Evolutionary conservation across 1,140 invertebrate species (phyloP), one percentile per base, ranked within the genome.

Genomic region (Leptopilina boulardi): DNA sequence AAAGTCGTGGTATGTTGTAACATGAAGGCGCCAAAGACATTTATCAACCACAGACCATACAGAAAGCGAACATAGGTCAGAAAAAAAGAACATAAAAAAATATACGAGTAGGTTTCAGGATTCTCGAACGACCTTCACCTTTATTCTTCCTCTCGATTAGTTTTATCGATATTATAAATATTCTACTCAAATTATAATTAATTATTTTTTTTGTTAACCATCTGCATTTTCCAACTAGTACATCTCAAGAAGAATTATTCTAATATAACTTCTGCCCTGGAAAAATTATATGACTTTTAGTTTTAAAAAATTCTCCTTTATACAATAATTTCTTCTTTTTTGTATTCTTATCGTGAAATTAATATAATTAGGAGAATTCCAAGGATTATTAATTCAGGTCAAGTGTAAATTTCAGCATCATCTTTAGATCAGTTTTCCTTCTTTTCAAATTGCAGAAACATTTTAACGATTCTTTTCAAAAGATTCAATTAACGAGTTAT

Each of bases 91-190:
- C 34, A 38, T 51, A 51, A 51, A 51, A 18, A n/a, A n/a, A n/a
- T n/a, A 51, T 51, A 51, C n/a, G 47, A 51, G 47, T 18, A 51
- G 47, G 47, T 51, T 51, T 18, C 47, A 51, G 47, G 47, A 51
- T 51, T 51, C 47, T 47, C n/a, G n/a, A 51, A 51, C 47, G 47
- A 51, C 47, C 47, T 51, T 51, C 47, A 51, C 47, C 47, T 51
- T 51, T 51, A 51, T 51, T 51, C 5, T 38, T 6, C 47, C 15
- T n/a, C 47, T 18, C n/a, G 18, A 51, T n/a, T 4, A 51, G 47
- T 51, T 51, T 51, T 51, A 51, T n/a, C 47, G n/a, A 3, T 18
- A 51, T 51, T 51, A n/a, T n/a, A 51, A 44, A 42, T 42, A 38
- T 38, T 38, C 15, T 4, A 44, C 13, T 5, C 11, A 4, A 44